These are phyloP conservation scores for Anthopleura sola DNA, from an alignment of 64 coral and sea anemone genomes.

Conservation along the genomic window DNA sequence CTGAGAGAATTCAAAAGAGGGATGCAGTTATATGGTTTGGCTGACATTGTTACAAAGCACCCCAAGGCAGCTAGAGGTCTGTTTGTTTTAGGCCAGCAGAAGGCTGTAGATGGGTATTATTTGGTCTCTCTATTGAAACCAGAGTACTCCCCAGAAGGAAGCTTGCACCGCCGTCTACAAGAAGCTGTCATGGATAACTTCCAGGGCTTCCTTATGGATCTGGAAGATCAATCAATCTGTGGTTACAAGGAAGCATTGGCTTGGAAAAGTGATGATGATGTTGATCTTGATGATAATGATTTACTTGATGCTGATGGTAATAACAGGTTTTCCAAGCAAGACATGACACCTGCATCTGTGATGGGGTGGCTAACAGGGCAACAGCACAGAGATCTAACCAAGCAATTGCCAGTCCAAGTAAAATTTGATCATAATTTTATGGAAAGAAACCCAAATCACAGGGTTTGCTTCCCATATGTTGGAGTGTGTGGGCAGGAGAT, in stretches of 20 bases:
- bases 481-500: constrained; percentile 46
- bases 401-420: constrained; percentile 18
- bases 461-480: constrained; percentile 52
- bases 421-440: constrained; percentile 60
- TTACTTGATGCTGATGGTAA: constrained; percentile 21
- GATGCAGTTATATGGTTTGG: constrained; percentile 43
- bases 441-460: constrained; percentile 50
- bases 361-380: constrained; percentile 72
- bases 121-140: constrained; percentile 39
- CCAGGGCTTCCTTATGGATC: constrained; percentile 34
- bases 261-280: constrained; percentile 36
- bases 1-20: constrained; percentile 53
- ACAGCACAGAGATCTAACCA: constrained; percentile 38
- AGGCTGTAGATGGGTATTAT: constrained; percentile 46
- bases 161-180: constrained; percentile 35
- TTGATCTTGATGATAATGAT: constrained; percentile 18
- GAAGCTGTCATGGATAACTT: constrained; percentile 57
- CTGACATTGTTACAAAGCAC: constrained; percentile 46
- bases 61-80: constrained; percentile 31
- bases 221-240: constrained; percentile 26
- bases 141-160: constrained; percentile 47
- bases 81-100: constrained; percentile 42
- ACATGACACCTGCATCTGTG: constrained; percentile 18
- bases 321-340: constrained; percentile 29
- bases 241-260: constrained; percentile 35